Evolutionary conservation across 2,113 vertebrate genomes (phyloP), one percentile per base, ranked within the genome.

Genomic region (Rhineura floridana): DNA sequence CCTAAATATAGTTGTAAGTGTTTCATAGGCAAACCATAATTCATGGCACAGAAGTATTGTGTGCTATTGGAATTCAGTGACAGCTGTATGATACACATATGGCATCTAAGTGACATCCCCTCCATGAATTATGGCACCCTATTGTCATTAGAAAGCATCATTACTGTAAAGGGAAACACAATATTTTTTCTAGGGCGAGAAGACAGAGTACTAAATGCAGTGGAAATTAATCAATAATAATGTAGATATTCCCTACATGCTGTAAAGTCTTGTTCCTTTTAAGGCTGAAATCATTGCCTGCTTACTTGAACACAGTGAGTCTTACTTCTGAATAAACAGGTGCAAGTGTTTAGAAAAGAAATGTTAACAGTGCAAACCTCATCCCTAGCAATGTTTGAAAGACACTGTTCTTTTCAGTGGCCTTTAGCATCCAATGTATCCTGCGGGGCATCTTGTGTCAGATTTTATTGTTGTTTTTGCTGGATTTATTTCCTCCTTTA

Each of bases 131-230:
- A 95, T 44, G 85, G 65, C 65, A 91, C 94, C 91, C 94, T 95
- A 87, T 89, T 92, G 95, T 85, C 89, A 86, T 93, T 92, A 95
- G 94, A 96, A 96, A 96, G 87, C 92, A 95, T 94, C 87, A 93
- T 95, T 96, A 96, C 90, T 94, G 93, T 89, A 95, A 94, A 62
- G 72, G 87, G 93, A 96, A 96, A 95, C 4, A 85, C 59, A 95
- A 84, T 95, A 93, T 96, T 96, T 97, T 93, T 93, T 93, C 92
- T 87, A 85, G 79, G 93, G 42, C 42, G 90, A 92, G 76, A 91
- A 95, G 90, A 95, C 92, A 86, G 94, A 96, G 90, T 91, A 95
- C 67, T 30, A 76, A 62, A 33, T 80, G 81, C 93, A 94, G 89
- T 89, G 69, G 89, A 91, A 92, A 92, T 92, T 90, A 84, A 95